phyloP scores from a whole-genome alignment of 2,888 invertebrate genomes.

The Mantis religiosa region DNA sequence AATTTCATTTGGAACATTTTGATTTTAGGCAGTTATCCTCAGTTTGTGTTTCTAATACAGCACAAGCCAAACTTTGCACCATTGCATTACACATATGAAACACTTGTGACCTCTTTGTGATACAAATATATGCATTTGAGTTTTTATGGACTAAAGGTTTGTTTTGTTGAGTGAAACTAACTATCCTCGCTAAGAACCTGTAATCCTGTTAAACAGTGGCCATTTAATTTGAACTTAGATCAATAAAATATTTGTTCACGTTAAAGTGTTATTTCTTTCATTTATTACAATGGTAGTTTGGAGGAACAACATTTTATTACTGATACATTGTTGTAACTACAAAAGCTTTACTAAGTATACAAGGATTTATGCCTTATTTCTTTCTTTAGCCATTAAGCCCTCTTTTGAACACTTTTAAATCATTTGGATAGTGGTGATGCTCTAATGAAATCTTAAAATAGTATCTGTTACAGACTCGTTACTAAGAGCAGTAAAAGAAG shows the following conservation, averaged over 20 bases:
- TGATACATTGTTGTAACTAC: too few relatives aligned
- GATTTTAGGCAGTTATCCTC: not conserved
- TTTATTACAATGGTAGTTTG: too few relatives aligned
- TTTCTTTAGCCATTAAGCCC: too few relatives aligned
- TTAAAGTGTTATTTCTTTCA: not conserved
- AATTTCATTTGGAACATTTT: not conserved
- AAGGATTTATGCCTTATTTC: too few relatives aligned
- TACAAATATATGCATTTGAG: not conserved
- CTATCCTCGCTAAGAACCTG: not conserved
- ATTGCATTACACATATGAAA: not conserved
- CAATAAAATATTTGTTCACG: not conserved
- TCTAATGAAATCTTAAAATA: too few relatives aligned
- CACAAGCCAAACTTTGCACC: not conserved
- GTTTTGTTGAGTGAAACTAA: not conserved
- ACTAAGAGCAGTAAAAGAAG: too few relatives aligned
- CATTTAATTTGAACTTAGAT: not conserved
- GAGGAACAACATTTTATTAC: too few relatives aligned
- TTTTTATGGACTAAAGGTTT: not conserved
- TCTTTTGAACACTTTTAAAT: too few relatives aligned
- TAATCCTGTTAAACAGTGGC: not conserved
- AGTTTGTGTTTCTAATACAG: not conserved
- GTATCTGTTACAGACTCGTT: too few relatives aligned
- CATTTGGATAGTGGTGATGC: too few relatives aligned
- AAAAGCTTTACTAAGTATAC: too few relatives aligned
- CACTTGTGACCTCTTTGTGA: not conserved